A percentile compares a stretch with the other conserved stretches of the same genome.
Evolutionary conservation across 2,888 invertebrate genomes (phyloP).

Genomic region (Slavum lentiscoides): DNA sequence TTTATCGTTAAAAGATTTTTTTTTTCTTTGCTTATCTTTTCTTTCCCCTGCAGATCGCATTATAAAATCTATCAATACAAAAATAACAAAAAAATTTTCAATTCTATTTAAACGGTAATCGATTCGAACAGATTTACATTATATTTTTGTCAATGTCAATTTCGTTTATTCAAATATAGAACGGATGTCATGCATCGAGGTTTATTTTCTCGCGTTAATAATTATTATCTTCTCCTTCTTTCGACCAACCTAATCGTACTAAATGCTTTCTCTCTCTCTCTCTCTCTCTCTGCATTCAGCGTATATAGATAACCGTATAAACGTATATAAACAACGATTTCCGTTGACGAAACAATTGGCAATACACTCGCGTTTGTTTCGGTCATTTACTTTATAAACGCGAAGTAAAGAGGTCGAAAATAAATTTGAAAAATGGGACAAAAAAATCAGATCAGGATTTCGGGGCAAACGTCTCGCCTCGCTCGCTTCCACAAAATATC

Average conservation of each 20-base stretch:
- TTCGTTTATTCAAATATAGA: conserved; percentile 5
- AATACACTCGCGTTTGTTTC: too few relatives aligned
- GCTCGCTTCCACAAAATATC: too few relatives aligned
- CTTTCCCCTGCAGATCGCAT: too few relatives aligned
- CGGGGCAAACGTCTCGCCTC: too few relatives aligned
- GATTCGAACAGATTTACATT: background rate
- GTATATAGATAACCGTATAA: background rate
- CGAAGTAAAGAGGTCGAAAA: too few relatives aligned
- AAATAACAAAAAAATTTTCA: background rate
- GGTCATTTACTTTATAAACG: too few relatives aligned
- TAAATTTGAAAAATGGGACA: too few relatives aligned
- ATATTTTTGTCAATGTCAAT: conserved; percentile 6
- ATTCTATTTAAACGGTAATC: background rate
- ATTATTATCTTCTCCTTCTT: background rate
- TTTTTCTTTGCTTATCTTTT: background rate
- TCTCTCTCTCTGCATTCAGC: background rate
- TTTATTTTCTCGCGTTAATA: background rate
- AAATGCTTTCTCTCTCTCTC: background rate
- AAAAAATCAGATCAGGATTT: too few relatives aligned
- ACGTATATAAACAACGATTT: too few relatives aligned
- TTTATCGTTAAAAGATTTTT: background rate
- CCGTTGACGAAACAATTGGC: too few relatives aligned
- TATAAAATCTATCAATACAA: background rate
- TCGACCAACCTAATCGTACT: background rate
- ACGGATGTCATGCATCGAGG: background rate